Evolutionary conservation across 2,797 vertebrate species (phyloP), one percentile per base, ranked within the genome.

Genomic region (Huso huso): DNA sequence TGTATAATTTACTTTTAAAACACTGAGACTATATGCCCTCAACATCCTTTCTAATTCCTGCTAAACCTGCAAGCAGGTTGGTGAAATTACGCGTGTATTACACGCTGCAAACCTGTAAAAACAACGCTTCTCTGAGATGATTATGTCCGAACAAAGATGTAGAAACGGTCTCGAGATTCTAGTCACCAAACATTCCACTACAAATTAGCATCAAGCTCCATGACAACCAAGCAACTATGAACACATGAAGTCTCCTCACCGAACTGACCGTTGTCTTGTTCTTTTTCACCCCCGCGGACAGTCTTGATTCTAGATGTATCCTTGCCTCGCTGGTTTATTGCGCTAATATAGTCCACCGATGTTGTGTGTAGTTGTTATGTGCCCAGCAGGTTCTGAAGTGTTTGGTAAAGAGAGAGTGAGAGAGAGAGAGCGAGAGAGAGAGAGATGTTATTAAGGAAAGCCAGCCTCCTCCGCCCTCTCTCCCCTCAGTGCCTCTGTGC

Each of bases 401-500:
- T 74, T 73, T 67, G 69, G 52, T 67, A 62, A 67, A 73, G 74
- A 70, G 55, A 68, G 70, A 66, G 75, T 71, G 23, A 37, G 23
- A 3, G 23, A 37, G 62, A 73, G 74, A 70, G 55, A 68, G 70
- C 65, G 75, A 71, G 23, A 37, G 23, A 3, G 23, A 37, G 66
- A 72, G 66, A 69, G 75, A 66, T 69, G 70, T 84, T 78, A 82
- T 81, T 76, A 78, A 74, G 68, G 79, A 83, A 78, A 83, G 85
- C 81, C 85, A 83, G 79, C 86, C 83, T 83, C 87, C 85, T 81
- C 23, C 23, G 81, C 87, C 86, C 86, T 86, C 85, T 84, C 80
- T 76, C 75, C 61, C 55, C 13, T 23, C 48, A 23, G 13, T 37
- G 15, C 66, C 11, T 71, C 72, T 78, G 68, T 74, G 81, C 79